phyloP scores from a whole-genome alignment of 2,113 vertebrate genomes.

The Steatornis caripensis region DNA sequence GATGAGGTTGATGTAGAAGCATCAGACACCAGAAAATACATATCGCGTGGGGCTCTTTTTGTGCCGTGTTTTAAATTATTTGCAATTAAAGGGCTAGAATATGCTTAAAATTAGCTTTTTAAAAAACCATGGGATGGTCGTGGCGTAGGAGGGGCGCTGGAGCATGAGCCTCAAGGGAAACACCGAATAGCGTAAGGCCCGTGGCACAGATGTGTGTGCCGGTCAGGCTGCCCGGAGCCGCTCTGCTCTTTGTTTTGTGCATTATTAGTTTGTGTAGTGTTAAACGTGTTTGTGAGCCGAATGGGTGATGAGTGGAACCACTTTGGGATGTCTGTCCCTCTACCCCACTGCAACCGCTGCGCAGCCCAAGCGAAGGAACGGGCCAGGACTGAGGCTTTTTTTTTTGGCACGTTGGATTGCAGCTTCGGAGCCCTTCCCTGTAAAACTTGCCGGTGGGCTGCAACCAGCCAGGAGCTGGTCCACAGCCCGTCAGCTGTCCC shows the following conservation, averaged over 20 bases:
- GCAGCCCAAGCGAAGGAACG: background rate
- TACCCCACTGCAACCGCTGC: background rate
- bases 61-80: background rate
- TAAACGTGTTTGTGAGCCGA: rapidly evolving
- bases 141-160: background rate
- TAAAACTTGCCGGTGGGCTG: background rate
- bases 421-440: background rate
- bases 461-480: background rate
- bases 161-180: background rate
- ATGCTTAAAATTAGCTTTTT: background rate
- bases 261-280: background rate
- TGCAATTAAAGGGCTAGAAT: background rate
- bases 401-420: rapidly evolving
- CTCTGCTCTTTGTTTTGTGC: background rate
- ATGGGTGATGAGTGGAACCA: rapidly evolving
- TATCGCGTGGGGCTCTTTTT: background rate
- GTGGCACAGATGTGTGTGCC: background rate
- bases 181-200: rapidly evolving
- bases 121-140: background rate
- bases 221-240: rapidly evolving
- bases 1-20: background rate
- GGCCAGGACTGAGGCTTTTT: rapidly evolving
- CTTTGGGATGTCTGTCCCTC: background rate
- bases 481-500: rapidly evolving
- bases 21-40: background rate